A percentile compares a stretch with the other conserved stretches of the same genome.
phyloP scores from a whole-genome alignment of 92 coral and sea anemone genomes.

The Nematostella vectensis region DNA sequence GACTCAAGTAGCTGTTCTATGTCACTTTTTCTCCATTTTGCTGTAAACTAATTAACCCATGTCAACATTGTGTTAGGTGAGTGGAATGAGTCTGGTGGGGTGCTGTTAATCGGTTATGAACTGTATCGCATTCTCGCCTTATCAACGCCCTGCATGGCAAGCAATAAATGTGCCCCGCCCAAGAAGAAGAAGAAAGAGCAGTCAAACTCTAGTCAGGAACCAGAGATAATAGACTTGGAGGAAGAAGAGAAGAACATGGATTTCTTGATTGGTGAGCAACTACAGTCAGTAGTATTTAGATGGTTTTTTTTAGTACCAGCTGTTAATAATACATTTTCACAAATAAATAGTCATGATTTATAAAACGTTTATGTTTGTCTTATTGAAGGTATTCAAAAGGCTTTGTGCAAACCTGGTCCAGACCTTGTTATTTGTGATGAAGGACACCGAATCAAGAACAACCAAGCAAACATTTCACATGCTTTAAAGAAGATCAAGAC shows the following conservation, averaged over 20 bases:
- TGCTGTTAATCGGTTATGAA: slow-evolving; percentile 86
- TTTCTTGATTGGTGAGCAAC: slow-evolving; percentile 65
- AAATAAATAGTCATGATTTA: slow-evolving; percentile 3
- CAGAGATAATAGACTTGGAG: slow-evolving; percentile 92
- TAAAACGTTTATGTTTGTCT: no score
- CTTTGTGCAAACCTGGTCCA: slow-evolving; percentile 89
- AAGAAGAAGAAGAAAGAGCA: slow-evolving; percentile 58
- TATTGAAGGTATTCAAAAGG: slow-evolving; percentile 63
- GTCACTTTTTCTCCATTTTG: no score
- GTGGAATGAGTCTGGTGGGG: slow-evolving; percentile 88
- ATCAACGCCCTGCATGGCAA: slow-evolving; percentile 79
- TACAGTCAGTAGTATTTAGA: no score
- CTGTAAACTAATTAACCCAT: no score
- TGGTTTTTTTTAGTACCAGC: background rate
- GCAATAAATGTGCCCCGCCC: slow-evolving; percentile 66
- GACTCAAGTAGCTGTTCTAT: no score
- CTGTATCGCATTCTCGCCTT: slow-evolving; percentile 73
- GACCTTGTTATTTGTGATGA: slow-evolving; percentile 93
- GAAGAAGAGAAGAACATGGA: slow-evolving; percentile 97
- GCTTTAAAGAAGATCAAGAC: slow-evolving; percentile 84
- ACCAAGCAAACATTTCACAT: slow-evolving; percentile 78
- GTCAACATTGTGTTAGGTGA: no score
- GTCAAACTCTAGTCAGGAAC: slow-evolving; percentile 33
- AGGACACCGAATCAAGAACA: slow-evolving; percentile 92
- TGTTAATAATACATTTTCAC: background rate